A percentile compares a stretch with the other conserved stretches of the same genome.
phyloP scores from a whole-genome alignment of 1,140 invertebrate species.

The Temnothorax nylanderi region DNA sequence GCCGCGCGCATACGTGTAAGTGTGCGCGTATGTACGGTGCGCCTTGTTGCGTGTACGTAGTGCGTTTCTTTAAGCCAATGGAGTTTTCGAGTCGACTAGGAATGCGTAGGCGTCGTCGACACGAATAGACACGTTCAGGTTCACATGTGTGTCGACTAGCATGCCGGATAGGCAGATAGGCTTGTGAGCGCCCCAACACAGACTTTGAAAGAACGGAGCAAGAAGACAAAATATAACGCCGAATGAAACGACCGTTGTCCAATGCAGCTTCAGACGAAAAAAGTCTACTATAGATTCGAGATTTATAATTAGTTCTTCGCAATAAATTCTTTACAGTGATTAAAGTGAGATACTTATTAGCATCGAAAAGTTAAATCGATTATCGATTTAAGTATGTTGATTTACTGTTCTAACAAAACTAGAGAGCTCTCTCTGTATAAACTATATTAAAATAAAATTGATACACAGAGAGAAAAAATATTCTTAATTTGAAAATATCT shows the following conservation, averaged over 20 bases:
- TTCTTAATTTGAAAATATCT: too few species aligned
- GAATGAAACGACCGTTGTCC: not conserved
- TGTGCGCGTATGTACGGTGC: not conserved
- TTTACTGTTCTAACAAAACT: too few species aligned
- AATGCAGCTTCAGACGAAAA: not conserved
- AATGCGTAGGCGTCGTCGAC: conserved; percentile 6
- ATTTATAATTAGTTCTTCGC: not conserved
- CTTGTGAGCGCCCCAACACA: not conserved
- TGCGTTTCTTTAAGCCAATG: not conserved
- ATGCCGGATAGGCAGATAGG: too few species aligned
- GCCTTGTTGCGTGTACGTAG: not conserved
- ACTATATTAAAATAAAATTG: not conserved
- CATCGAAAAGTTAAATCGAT: too few species aligned
- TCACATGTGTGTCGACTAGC: not conserved
- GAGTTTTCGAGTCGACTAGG: not conserved
- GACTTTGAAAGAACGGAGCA: not conserved
- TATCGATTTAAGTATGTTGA: too few species aligned
- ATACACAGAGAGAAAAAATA: not conserved
- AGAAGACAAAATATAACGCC: not conserved
- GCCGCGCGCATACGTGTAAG: too few species aligned
- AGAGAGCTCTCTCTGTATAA: not conserved
- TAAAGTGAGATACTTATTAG: too few species aligned
- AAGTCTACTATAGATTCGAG: not conserved
- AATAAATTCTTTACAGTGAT: too few species aligned
- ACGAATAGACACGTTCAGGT: not conserved